Percentiles rank a stretch among this genome's conserved stretches.
Conservation (phyloP, 2,113 vertebrate species). For the Acinonyx jubatus region DNA sequence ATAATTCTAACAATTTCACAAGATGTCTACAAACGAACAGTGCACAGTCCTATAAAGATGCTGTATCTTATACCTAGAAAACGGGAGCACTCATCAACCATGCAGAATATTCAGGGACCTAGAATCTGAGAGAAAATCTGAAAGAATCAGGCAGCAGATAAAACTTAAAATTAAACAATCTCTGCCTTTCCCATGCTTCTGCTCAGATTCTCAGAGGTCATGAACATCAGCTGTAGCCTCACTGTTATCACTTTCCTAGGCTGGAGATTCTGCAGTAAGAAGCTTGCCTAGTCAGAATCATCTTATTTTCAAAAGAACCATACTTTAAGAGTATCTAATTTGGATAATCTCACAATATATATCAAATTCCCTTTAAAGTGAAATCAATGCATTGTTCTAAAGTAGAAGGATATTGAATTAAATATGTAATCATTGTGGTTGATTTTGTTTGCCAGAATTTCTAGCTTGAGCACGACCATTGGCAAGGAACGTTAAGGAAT, state of each 20-base stretch:
- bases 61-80: not conserved
- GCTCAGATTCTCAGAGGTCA: not conserved
- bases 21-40: not conserved
- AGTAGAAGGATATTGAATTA: not conserved
- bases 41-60: not conserved
- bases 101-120: not conserved
- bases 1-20: not conserved
- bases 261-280: not conserved
- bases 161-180: not conserved
- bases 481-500: not conserved
- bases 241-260: not conserved
- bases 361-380: not conserved
- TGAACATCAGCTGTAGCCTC: not conserved
- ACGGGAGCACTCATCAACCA: not conserved
- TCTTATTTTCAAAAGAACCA: not conserved
- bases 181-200: not conserved
- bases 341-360: not conserved
- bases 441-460: slow-evolving; percentile 5
- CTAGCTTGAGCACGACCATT: not conserved
- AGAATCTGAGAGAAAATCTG: not conserved
- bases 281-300: not conserved
- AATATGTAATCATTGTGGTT: not conserved
- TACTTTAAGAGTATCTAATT: not conserved
- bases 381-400: not conserved
- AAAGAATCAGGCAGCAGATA: not conserved